Base-by-base conservation (phyloP, 2,888 invertebrate species). In the Athetis lepigone region DNA sequence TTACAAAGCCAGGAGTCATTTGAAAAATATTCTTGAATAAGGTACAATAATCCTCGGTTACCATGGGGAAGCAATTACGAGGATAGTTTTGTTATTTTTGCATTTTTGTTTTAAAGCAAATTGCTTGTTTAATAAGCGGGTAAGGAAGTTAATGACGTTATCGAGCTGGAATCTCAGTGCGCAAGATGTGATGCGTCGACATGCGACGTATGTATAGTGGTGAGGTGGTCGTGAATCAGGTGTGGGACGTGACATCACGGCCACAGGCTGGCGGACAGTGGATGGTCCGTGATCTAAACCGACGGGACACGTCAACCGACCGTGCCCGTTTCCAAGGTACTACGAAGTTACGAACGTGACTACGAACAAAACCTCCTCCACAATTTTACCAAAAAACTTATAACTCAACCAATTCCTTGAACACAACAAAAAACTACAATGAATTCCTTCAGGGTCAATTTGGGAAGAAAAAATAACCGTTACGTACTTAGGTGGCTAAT, bases 291-390 rank as follows among this genome's bases (percentile, higher is more conserved):
- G 72, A 72, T 75, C 69, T 63, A 59, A 49, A 64, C 55, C 62
- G 54, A 33, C 25, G 18, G 58, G 71, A 64, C 82, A 81, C 80
- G 80, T 77, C 64, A 65, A 42, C 52, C 60, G 57, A 76, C 77
- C 70, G 78, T 76, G 72, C 75, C 39, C 61, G 49, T 66, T 61
- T 58, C 68, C 70, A 68, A 56, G 54, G 56, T 68, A 59, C 76
- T 79, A 85, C 88, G 85, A 87, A 88, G 86, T 84, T 65, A 63
- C 78, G 78, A 80, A 80, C 88, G 85, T 88, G 88, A 87, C 84
- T 65, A 63, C 78, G 78, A 80, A 80, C 77, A 77, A 71, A 70
- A 67, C 46, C 45, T 36, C 42, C 46, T 57, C 37, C 42, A 63
- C 57, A 62, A 47, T 65, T 51, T 39, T 13, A 63, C 45, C 36